phyloP scores from a whole-genome alignment of 2,888 invertebrate species.

The Ypsolopha sequella region DNA sequence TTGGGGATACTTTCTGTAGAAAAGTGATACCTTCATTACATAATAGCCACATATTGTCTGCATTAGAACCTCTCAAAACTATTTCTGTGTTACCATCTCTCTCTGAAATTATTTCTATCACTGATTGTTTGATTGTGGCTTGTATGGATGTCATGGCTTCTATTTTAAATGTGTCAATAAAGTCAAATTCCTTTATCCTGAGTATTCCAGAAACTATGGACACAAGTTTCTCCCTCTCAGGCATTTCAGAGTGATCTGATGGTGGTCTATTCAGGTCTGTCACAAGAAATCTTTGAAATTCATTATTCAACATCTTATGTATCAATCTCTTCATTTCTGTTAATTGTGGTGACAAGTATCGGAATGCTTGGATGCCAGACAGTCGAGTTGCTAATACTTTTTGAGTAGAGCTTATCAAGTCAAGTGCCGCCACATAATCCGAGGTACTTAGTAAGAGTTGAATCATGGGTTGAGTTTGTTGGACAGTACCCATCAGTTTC shows the following conservation, averaged over 20 bases:
- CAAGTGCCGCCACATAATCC: constrained; percentile 97
- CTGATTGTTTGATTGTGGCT: constrained; percentile 88
- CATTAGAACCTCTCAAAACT: constrained; percentile 51
- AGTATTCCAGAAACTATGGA: constrained; percentile 92
- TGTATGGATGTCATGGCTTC: constrained; percentile 92
- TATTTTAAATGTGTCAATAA: constrained; percentile 87
- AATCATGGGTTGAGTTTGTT: constrained; percentile 98
- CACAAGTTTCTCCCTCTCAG: constrained; percentile 88
- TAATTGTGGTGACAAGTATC: constrained; percentile 95
- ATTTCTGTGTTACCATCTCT: constrained; percentile 58
- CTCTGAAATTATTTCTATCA: constrained; percentile 77
- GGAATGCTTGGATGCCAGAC: constrained; percentile 93
- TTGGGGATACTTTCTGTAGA: constrained; percentile 74
- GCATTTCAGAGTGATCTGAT: constrained; percentile 64
- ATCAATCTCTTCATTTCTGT: constrained; percentile 96
- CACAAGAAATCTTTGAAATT: constrained; percentile 92
- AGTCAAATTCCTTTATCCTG: constrained; percentile 87
- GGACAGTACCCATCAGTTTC: constrained; percentile 93
- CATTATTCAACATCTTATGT: constrained; percentile 96
- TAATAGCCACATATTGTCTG: constrained; percentile 65
- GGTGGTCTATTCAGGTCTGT: constrained; percentile 91
- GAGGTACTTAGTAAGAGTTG: constrained; percentile 94
- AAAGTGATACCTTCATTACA: constrained; percentile 79
- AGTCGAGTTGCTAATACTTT: constrained; percentile 92
- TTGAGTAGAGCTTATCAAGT: constrained; percentile 96